A percentile compares a stretch with the other conserved stretches of the same genome.
phyloP scores from a whole-genome alignment of 2,888 invertebrate genomes.

The Lordiphosa andalusiaca region DNA sequence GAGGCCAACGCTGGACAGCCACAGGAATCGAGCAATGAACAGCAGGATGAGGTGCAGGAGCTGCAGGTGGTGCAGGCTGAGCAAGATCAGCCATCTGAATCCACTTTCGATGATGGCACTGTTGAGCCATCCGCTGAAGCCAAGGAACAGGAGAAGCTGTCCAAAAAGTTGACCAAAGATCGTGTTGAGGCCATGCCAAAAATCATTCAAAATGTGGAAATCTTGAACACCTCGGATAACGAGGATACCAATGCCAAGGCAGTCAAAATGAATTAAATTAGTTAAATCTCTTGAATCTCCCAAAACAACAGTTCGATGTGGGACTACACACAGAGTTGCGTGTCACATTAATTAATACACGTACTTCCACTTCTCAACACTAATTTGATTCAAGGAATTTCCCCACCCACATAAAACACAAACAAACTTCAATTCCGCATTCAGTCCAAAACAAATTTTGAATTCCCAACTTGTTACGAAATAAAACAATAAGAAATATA shows the following conservation, averaged over 20 bases:
- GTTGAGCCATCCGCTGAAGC: neutral
- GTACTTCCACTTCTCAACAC: too few species aligned
- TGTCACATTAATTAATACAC: neutral
- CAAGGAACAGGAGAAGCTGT: neutral
- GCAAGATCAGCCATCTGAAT: constrained; percentile 27
- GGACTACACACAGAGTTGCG: too few species aligned
- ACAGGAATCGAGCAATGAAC: neutral
- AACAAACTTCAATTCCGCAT: constrained; percentile 2
- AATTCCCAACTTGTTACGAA: neutral
- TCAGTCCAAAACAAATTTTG: neutral
- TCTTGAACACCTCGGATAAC: too few species aligned
- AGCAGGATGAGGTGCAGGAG: constrained; percentile 5
- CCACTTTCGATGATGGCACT: neutral
- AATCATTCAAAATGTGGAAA: too few species aligned
- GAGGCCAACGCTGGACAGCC: constrained; percentile 1
- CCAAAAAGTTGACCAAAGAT: neutral
- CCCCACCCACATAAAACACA: neutral
- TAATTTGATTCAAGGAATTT: constrained; percentile 10
- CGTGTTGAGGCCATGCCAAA: too few species aligned
- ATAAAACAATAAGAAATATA: constrained; percentile 7
- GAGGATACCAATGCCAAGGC: too few species aligned
- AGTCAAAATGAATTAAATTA: too few species aligned
- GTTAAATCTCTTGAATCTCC: too few species aligned
- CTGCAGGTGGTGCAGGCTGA: constrained; percentile 18
- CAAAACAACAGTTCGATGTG: too few species aligned